These are phyloP conservation scores for Tetragonisca angustula DNA, from an alignment of 2,888 invertebrate genomes.

Conservation along the genomic window DNA sequence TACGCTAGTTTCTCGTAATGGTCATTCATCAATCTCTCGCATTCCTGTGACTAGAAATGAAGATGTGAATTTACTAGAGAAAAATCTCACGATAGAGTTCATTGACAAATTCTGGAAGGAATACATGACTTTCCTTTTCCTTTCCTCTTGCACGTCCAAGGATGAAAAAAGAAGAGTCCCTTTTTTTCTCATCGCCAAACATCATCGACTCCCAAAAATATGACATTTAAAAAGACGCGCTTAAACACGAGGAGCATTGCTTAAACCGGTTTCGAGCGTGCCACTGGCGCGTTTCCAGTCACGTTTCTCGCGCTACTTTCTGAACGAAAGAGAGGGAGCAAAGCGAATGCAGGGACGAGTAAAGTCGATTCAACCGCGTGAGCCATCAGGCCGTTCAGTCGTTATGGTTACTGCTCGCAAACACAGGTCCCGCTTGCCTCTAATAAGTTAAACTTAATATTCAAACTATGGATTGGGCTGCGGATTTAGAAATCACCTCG, in stretches of 20 bases:
- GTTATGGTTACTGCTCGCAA: conserved; percentile 79
- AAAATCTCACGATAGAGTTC: no score
- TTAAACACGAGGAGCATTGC: conserved; percentile 1
- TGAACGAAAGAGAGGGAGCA: conserved; percentile 17
- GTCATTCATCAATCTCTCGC: no score
- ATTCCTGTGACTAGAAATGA: background rate
- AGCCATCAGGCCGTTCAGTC: conserved; percentile 62
- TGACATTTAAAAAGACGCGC: conserved; percentile 43
- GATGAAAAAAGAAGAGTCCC: no score
- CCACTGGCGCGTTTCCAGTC: conserved; percentile 58
- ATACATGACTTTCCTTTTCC: no score
- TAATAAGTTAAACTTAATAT: background rate
- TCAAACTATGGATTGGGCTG: conserved; percentile 74
- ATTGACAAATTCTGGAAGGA: no score
- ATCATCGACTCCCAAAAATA: no score
- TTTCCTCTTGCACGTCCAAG: no score
- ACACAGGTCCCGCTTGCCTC: conserved; percentile 57
- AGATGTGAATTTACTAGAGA: no score
- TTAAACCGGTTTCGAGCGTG: conserved; percentile 68
- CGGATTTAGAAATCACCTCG: conserved; percentile 76
- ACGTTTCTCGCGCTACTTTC: conserved; percentile 26
- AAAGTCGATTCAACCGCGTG: conserved; percentile 40
- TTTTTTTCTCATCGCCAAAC: no score
- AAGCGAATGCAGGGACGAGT: conserved; percentile 30
- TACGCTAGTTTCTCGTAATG: no score